Evolutionary conservation across 2,888 invertebrate genomes (phyloP).

Genomic region (Dilophus febrilis): DNA sequence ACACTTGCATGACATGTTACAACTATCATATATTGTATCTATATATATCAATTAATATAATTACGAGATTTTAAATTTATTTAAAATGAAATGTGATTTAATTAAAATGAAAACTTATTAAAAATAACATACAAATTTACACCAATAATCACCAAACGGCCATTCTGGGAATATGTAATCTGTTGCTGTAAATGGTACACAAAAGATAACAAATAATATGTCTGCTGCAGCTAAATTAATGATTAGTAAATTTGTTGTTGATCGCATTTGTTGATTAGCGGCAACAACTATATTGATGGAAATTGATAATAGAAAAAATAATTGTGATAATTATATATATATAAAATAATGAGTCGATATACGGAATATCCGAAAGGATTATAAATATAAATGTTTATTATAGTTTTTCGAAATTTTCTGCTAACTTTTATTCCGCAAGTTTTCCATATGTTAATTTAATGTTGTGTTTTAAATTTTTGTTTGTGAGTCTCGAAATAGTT

Average conservation of each 20-base stretch:
- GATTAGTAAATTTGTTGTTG: constrained; percentile 81
- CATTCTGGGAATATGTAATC: constrained; percentile 75
- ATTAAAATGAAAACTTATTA: background rate
- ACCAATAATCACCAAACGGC: constrained; percentile 84
- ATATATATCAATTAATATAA: constrained; percentile 13
- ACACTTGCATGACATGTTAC: constrained; percentile 88
- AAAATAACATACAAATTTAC: constrained; percentile 43
- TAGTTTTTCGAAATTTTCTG: too few relatives aligned
- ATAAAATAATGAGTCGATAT: background rate
- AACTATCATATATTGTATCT: constrained; percentile 78
- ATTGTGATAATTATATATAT: background rate
- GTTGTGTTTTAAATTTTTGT: too few relatives aligned
- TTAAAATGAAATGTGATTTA: too few relatives aligned
- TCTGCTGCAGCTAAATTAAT: constrained; percentile 83
- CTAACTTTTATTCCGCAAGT: too few relatives aligned
- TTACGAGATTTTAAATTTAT: too few relatives aligned
- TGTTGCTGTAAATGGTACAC: constrained; percentile 86
- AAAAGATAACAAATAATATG: constrained; percentile 78
- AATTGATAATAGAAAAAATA: constrained; percentile 8
- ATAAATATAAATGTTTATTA: too few relatives aligned
- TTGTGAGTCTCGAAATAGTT: too few relatives aligned
- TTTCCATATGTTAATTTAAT: too few relatives aligned
- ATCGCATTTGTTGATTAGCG: constrained; percentile 80
- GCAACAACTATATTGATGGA: constrained; percentile 52
- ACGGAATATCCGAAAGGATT: too few relatives aligned